Evolutionary conservation across 2,888 invertebrate species (phyloP).

Genomic region (Athalia cordata): DNA sequence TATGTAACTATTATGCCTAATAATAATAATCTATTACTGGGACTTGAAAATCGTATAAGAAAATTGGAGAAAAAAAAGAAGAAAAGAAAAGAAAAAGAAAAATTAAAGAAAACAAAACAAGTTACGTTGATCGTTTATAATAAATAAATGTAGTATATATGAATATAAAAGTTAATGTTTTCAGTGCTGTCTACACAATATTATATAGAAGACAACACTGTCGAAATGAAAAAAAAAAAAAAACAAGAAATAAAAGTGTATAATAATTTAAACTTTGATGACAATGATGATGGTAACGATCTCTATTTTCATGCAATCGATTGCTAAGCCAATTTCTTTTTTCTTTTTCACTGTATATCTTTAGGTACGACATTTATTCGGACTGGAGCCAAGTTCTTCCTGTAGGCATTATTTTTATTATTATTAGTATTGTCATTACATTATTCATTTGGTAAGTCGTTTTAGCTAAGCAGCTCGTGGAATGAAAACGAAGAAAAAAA

Average conservation of each 20-base stretch:
- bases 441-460: too few species aligned
- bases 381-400: too few species aligned
- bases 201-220: constrained; percentile 41
- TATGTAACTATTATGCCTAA: constrained; percentile 69
- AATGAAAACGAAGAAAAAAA: background rate
- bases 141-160: constrained; percentile 58
- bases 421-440: too few species aligned
- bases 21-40: constrained; percentile 58
- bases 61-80: background rate
- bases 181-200: constrained; percentile 51
- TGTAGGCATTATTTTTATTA: too few species aligned
- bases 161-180: constrained; percentile 55
- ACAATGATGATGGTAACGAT: too few species aligned
- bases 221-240: background rate
- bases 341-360: too few species aligned
- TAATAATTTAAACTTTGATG: constrained; percentile 27
- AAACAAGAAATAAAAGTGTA: constrained; percentile 44
- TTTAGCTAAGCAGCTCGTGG: too few species aligned
- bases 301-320: background rate
- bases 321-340: background rate
- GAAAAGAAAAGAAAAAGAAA: background rate
- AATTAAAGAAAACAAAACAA: constrained; percentile 7
- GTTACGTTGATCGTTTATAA: constrained; percentile 60
- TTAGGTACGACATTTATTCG: too few species aligned
- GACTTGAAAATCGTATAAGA: constrained; percentile 49